Percentiles rank a stretch among this genome's conserved stretches.
Conservation (phyloP, 2,797 vertebrate species). For the Hydrocynus forskahlii region DNA sequence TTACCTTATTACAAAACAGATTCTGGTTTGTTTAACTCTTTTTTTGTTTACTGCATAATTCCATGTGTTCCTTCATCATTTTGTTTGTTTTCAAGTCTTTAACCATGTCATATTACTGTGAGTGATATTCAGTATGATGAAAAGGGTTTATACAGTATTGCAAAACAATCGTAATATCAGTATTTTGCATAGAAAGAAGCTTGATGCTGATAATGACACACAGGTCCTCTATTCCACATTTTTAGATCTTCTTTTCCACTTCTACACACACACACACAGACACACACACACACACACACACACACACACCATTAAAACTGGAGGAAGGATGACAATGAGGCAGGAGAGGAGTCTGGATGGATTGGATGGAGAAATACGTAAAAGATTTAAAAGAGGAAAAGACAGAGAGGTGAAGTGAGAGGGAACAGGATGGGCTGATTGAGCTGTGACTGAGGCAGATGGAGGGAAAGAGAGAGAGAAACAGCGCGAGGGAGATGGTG, state of each 20-base stretch:
- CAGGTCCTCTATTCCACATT: constrained; percentile 9
- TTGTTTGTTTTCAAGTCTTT: too few relatives aligned
- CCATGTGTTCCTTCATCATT: too few relatives aligned
- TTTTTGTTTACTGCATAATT: too few relatives aligned
- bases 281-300: too few relatives aligned
- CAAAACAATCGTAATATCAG: too few relatives aligned
- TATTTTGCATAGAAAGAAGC: background rate
- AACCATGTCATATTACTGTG: too few relatives aligned
- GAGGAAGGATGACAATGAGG: constrained; percentile 27
- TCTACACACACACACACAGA: background rate
- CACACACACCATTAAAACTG: constrained; percentile 30
- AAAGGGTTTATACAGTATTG: too few relatives aligned
- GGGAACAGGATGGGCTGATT: background rate
- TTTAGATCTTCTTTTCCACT: background rate
- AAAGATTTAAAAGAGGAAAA: background rate
- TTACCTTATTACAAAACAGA: too few relatives aligned
- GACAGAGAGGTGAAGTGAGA: background rate
- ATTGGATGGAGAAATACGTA: background rate
- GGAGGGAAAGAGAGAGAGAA: background rate
- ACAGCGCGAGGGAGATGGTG: background rate
- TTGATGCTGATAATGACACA: constrained; percentile 20
- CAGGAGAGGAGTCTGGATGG: background rate
- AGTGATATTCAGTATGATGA: too few relatives aligned
- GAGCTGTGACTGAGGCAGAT: background rate
- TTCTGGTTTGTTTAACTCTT: too few relatives aligned